These are phyloP conservation scores for Epicauta chinensis DNA, from an alignment of 1,140 invertebrate species.

Conservation along the genomic window DNA sequence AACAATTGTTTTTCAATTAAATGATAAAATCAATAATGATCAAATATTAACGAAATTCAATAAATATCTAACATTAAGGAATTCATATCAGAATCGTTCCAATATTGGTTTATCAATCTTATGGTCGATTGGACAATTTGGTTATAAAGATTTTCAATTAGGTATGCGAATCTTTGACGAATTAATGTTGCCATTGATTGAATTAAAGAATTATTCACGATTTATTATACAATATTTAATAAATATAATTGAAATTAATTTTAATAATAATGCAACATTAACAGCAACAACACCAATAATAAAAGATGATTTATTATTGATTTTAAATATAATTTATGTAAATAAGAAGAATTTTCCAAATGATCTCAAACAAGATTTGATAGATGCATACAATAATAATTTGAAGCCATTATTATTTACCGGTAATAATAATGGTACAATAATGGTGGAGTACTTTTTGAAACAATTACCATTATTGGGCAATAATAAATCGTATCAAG, in stretches of 20 bases:
- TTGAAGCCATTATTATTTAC: constrained; percentile 36
- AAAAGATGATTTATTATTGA: constrained; percentile 32
- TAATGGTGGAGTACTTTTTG: constrained; percentile 43
- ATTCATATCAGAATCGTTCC: constrained; percentile 73
- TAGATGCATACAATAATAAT: constrained; percentile 30
- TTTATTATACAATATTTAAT: constrained; percentile 65
- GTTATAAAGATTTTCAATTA: constrained; percentile 56
- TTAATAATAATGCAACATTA: no score
- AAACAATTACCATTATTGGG: constrained; percentile 39
- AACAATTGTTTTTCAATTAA: constrained; percentile 42
- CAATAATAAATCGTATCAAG: constrained; percentile 35
- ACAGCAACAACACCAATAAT: constrained; percentile 16
- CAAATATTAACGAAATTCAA: constrained; percentile 53
- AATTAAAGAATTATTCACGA: constrained; percentile 63
- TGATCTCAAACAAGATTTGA: constrained; percentile 31
- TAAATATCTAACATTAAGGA: constrained; percentile 58
- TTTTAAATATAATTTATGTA: constrained; percentile 31
- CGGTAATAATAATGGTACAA: constrained; percentile 34
- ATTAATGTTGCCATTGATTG: constrained; percentile 68
- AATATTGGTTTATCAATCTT: constrained; percentile 68
- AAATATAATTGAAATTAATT: constrained; percentile 48
- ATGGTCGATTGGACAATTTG: constrained; percentile 74
- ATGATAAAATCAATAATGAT: constrained; percentile 52
- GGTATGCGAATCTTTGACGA: constrained; percentile 71
- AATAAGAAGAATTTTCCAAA: constrained; percentile 34